A percentile compares a stretch with the other conserved stretches of the same genome.
Evolutionary conservation across 2,113 vertebrate genomes (phyloP).

Genomic region (Pachyramphus minor): DNA sequence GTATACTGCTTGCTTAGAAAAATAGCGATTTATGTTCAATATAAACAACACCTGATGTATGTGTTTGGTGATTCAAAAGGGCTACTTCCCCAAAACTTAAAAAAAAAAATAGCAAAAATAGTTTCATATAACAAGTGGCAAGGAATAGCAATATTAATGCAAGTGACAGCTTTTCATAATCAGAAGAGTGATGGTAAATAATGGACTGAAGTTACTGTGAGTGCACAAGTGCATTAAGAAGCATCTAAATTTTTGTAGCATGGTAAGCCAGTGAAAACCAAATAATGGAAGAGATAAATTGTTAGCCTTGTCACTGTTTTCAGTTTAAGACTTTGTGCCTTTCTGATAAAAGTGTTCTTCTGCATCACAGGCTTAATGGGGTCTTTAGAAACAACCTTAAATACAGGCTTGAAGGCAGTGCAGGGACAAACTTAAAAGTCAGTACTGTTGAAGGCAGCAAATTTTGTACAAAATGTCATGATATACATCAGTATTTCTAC

Average conservation of each 20-base stretch:
- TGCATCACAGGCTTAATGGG: not conserved
- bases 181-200: not conserved
- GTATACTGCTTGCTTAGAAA: not conserved
- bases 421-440: not conserved
- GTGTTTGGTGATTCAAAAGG: not conserved
- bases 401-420: not conserved
- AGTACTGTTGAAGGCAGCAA: not conserved
- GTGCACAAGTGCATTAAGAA: not conserved
- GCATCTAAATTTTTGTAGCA: not conserved
- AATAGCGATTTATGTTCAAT: not conserved
- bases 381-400: not conserved
- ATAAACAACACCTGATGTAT: not conserved
- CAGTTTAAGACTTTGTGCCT: not conserved
- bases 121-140: not conserved
- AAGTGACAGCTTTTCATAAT: not conserved
- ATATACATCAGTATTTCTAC: not conserved
- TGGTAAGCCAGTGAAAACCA: not conserved
- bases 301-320: not conserved
- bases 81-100: not conserved
- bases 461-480: not conserved
- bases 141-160: not conserved
- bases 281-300: not conserved
- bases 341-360: not conserved
- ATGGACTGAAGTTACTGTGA: not conserved
- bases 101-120: not conserved